Percentiles rank a stretch among this genome's conserved stretches.
phyloP scores from a whole-genome alignment of 1,140 invertebrate species.

The Bombyx mandarina region DNA sequence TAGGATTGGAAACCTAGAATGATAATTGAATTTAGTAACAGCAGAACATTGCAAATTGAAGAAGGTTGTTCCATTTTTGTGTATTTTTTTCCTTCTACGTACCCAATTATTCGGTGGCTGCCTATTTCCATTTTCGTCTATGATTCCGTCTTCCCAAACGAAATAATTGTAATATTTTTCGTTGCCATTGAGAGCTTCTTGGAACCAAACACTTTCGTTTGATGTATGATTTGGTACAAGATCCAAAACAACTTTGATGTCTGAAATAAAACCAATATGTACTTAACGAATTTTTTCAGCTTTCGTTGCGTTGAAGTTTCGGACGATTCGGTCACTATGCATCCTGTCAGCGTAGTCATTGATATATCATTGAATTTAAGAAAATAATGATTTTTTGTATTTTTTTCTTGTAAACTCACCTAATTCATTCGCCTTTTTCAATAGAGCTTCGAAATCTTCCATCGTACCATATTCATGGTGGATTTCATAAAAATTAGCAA shows the following conservation, averaged over 20 bases:
- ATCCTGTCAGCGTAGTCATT: neutral
- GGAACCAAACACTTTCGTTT: constrained; percentile 80
- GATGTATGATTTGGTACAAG: constrained; percentile 81
- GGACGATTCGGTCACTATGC: no score
- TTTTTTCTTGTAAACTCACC: constrained; percentile 28
- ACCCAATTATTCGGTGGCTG: constrained; percentile 80
- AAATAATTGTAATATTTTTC: constrained; percentile 77
- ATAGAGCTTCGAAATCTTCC: constrained; percentile 78
- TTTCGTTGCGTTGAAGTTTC: no score
- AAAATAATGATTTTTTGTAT: neutral
- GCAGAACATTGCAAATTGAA: no score
- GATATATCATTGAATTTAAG: neutral
- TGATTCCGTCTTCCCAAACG: constrained; percentile 74
- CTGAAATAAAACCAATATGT: constrained; percentile 18
- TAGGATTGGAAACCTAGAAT: no score
- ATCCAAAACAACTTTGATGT: constrained; percentile 72
- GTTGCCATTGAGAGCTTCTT: constrained; percentile 71
- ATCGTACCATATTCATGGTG: constrained; percentile 80
- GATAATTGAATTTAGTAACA: no score
- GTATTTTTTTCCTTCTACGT: constrained; percentile 15
- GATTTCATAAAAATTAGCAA: constrained; percentile 79
- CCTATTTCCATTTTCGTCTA: constrained; percentile 57
- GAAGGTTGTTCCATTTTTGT: neutral
- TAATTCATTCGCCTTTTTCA: constrained; percentile 69
- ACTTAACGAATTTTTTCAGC: neutral